Base-by-base conservation (phyloP, 2,797 vertebrate species). In the Alauda arvensis region DNA sequence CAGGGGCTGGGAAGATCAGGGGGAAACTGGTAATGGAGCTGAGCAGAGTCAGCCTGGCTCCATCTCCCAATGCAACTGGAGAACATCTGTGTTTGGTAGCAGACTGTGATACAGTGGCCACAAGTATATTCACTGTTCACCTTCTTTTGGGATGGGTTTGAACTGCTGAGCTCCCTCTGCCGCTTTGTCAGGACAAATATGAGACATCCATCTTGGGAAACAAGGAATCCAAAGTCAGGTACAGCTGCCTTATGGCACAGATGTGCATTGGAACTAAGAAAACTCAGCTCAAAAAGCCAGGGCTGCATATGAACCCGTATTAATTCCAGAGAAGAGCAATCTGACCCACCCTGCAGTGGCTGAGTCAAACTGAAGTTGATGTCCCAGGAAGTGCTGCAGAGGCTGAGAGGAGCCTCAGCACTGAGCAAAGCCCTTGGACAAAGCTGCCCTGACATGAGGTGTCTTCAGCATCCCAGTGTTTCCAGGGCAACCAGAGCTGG, bases 391-490 rank as follows among this genome's bases (percentile, higher is more conserved):
- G 42, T 10, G 42, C 75, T 52, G 67, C 24, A 7, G 34, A n/a
- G 63, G 45, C 60, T 0, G 3, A 88, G 53, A 80, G 55, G 19
- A 74, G 17, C 24, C 48, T 39, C 2, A 0, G 46, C 0, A 0
- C 39, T 0, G 0, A 77, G 40, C 40, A 87, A 87, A 78, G 21
- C 24, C 45, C n/a, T 72, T 31, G 33, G 60, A 83, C 65, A 81
- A 80, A 90, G 70, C 80, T 77, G 67, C 31, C 33, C 67, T 1
- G 3, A 70, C 40, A 59, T 31, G 52, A 84, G 26, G 12, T n/a
- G 24, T 40, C 85, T 78, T 90, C 67, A 85, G 57, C 75, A 93
- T 90, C 91, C 49, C 46, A 23, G 39, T 33, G 83, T 94, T 91
- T 83, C 92, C 67, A 79, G 60, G 85, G 74, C 56, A 92, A 74